These are phyloP conservation scores for Calliphora vomitoria DNA, from an alignment of 2,888 invertebrate genomes.

Conservation along the genomic window DNA sequence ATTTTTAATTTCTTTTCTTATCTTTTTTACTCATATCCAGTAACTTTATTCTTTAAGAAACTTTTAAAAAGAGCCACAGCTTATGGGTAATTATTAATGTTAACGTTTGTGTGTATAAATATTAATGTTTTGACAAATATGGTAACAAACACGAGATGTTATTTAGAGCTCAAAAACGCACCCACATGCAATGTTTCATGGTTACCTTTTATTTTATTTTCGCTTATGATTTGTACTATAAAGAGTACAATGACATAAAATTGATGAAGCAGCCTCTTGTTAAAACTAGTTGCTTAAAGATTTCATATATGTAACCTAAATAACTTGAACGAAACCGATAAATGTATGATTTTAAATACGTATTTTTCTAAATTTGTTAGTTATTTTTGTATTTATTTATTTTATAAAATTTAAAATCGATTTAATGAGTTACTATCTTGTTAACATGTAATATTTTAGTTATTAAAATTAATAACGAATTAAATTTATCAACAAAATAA, in stretches of 20 bases:
- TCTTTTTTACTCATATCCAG: not conserved
- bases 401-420: no score
- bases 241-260: constrained; percentile 22
- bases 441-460: no score
- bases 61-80: not conserved
- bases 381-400: no score
- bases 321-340: not conserved
- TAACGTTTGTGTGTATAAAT: not conserved
- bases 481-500: no score
- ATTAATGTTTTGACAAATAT: constrained; percentile 45
- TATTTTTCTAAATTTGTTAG: no score
- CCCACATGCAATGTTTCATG: constrained; percentile 60
- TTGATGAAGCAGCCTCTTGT: not conserved
- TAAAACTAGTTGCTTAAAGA: not conserved
- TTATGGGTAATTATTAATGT: constrained; percentile 18
- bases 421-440: no score
- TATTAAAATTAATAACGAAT: no score
- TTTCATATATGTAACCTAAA: not conserved
- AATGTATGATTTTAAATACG: no score
- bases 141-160: constrained; percentile 57
- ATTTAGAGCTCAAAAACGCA: constrained; percentile 70
- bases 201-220: constrained; percentile 39
- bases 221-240: constrained; percentile 7
- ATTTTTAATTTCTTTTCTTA: not conserved
- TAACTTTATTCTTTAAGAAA: not conserved